Evolutionary conservation across 2,888 invertebrate genomes (phyloP).

Genomic region (Melipona bicolor): DNA sequence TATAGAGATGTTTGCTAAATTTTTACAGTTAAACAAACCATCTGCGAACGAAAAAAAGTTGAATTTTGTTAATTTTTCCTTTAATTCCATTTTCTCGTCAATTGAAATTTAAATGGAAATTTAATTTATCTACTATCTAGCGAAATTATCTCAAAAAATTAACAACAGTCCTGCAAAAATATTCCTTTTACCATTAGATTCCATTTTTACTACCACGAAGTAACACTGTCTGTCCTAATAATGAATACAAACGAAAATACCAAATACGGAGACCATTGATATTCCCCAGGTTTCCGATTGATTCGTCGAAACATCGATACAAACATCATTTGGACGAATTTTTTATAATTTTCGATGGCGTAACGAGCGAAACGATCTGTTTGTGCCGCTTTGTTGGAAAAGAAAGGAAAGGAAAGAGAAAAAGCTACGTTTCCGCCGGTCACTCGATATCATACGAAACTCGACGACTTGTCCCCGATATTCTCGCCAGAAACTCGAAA

Average conservation of each 20-base stretch:
- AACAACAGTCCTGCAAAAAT: neutral
- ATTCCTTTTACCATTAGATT: neutral
- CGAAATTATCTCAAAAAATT: too few relatives aligned
- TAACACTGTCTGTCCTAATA: neutral
- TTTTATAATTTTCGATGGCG: neutral
- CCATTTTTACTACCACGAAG: neutral
- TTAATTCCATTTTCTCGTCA: too few relatives aligned
- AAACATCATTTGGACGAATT: neutral
- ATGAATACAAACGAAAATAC: neutral
- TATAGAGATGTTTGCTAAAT: too few relatives aligned
- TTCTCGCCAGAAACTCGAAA: conserved; percentile 32
- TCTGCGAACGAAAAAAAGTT: too few relatives aligned
- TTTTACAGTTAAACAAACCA: too few relatives aligned
- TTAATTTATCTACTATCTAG: too few relatives aligned
- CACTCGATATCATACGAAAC: conserved; percentile 43
- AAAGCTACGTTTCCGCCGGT: neutral
- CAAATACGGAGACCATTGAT: neutral
- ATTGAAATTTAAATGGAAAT: too few relatives aligned
- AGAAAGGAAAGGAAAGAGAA: conserved; percentile 27
- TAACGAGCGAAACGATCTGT: neutral
- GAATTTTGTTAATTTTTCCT: too few relatives aligned
- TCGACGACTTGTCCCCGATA: conserved; percentile 28
- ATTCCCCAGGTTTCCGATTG: conserved; percentile 11
- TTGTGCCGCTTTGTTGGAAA: neutral
- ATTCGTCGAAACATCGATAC: conserved; percentile 1